A percentile compares a stretch with the other conserved stretches of the same genome.
These are phyloP conservation scores for Oncopodura yosiiana DNA, from an alignment of 1,140 invertebrate genomes.

Conservation along the genomic window DNA sequence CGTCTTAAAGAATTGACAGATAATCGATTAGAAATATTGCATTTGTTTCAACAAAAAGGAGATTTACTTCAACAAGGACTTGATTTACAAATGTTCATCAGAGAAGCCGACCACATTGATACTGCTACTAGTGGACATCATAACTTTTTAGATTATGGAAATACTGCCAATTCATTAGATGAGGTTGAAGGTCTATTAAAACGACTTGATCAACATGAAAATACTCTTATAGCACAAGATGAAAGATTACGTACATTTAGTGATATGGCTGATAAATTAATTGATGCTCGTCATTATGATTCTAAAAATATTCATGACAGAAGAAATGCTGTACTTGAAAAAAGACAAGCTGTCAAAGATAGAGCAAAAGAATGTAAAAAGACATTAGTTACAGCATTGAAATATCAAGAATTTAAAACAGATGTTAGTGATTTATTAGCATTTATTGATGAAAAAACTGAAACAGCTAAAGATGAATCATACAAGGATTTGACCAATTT, in stretches of 20 bases:
- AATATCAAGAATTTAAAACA: conserved; percentile 75
- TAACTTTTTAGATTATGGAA: conserved; percentile 79
- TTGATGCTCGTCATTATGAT: conserved; percentile 76
- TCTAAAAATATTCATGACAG: conserved; percentile 63
- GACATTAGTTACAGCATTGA: conserved; percentile 62
- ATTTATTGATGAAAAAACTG: conserved; percentile 88
- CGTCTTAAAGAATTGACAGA: conserved; percentile 60
- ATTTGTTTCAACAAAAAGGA: conserved; percentile 71
- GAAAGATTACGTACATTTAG: conserved; percentile 77
- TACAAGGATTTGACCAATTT: conserved; percentile 85
- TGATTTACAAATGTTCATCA: conserved; percentile 81
- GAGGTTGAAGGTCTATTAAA: conserved; percentile 89
- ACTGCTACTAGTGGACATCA: conserved; percentile 87
- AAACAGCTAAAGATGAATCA: conserved; percentile 81
- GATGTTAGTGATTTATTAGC: conserved; percentile 74
- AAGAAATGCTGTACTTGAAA: conserved; percentile 60
- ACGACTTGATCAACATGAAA: conserved; percentile 88
- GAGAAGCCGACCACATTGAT: conserved; percentile 95
- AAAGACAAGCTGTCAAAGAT: conserved; percentile 61
- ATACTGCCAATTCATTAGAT: conserved; percentile 81
- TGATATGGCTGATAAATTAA: conserved; percentile 74
- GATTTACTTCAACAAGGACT: conserved; percentile 72
- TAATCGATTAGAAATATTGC: conserved; percentile 61
- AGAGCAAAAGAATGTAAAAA: conserved; percentile 59
- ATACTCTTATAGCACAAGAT: conserved; percentile 84